Evolutionary conservation across 2,797 vertebrate genomes (phyloP).

Genomic region (Agapornis canus): DNA sequence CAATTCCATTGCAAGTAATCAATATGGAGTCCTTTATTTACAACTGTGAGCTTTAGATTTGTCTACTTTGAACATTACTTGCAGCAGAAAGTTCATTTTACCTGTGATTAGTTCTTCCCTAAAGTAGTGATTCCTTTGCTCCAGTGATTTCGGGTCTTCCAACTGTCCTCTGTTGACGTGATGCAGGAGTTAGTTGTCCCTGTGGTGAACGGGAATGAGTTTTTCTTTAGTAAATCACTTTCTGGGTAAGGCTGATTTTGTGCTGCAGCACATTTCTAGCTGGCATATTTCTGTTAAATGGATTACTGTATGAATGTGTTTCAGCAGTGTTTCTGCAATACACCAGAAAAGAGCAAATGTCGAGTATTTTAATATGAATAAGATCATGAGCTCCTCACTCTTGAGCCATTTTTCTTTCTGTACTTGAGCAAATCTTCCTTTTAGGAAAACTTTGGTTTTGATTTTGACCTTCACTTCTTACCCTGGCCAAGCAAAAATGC

Average conservation of each 20-base stretch:
- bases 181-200: background rate
- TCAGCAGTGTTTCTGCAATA: background rate
- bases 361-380: background rate
- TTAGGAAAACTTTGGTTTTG: background rate
- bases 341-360: background rate
- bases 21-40: background rate
- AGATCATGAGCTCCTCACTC: background rate
- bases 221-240: background rate
- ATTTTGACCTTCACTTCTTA: background rate
- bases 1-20: background rate
- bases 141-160: background rate
- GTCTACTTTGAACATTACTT: background rate
- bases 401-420: background rate
- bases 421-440: background rate
- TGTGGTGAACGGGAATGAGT: background rate
- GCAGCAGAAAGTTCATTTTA: background rate
- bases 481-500: background rate
- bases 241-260: background rate
- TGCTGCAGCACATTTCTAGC: background rate
- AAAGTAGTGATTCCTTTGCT: background rate
- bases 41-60: background rate
- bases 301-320: background rate
- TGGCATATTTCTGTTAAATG: background rate
- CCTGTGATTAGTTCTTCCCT: background rate
- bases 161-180: background rate